Evolutionary conservation across 2,797 vertebrate genomes (phyloP), one percentile per base, ranked within the genome.

Genomic region (Coregonus suidteri): DNA sequence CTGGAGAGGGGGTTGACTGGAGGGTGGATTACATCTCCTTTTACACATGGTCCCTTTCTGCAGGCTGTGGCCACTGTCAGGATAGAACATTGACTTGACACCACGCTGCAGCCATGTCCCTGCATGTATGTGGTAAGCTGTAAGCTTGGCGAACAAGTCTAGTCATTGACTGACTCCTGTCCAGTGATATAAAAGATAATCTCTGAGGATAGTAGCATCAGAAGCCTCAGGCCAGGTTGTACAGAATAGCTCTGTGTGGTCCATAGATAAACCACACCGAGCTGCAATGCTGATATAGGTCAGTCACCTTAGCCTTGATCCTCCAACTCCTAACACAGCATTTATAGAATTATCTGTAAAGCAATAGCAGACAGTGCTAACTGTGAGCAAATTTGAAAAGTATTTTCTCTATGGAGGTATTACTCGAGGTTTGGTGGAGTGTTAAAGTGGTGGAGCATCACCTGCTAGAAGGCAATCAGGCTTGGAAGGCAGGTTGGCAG

Each of bases 11-110:
- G 87, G 41, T 47, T 47, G 41, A 47, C 9, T 91, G 52, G 41
- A 68, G 35, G 77, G 30, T 35, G 84, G 82, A 89, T 85, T 81
- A 83, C 87, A 90, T 86, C 81, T 77, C 71, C 81, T 84, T 74
- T 81, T 87, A 82, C 83, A 80, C 74, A 82, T 83, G 84, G 75
- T 83, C 70, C 77, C 76, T 31, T 18, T 84, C 79, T 70, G 65
- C 75, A 79, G 75, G 69, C 41, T 52, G n/a, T 78, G 62, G 77
- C 79, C 77, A 75, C 70, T 30, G 34, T 73, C 69, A 41, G 3
- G 3, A 31, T 3, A 70, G 1, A 2, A 37, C 37, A 31, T 82
- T 75, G 80, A 74, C 77, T 81, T 53, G 71, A 69, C 81, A 47
- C 16, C 35, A 59, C 31, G 15, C 41, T 47, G 41, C 41, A 47